Base-by-base conservation (phyloP, 1,140 invertebrate genomes). In the Batillaria attramentaria region DNA sequence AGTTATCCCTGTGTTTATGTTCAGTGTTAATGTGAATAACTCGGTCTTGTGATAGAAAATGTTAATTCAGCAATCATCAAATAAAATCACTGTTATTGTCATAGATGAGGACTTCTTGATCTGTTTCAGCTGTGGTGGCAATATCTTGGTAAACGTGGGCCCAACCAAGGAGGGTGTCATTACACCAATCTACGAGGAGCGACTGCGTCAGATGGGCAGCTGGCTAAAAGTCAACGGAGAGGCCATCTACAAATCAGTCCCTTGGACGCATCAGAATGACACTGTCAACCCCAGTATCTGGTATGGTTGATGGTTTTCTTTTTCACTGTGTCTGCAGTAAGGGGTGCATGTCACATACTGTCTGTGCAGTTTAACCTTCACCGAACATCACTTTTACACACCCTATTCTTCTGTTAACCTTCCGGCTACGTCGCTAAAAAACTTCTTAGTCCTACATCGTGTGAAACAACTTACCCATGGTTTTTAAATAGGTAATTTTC, bases 61-160 rank as follows among this genome's bases (percentile, higher is more conserved):
- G 13, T 39, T 46, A n/a, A n/a, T 6, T 72, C 41, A 68, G 16
- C 5, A 4, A 66, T 5, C 16, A 16, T 16, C n/a, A 66, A 16
- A 5, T 16, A 66, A 2, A 28, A 16, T 28, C 3, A 66, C 62
- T n/a, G 3, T n/a, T 33, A 20, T n/a, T 35, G 0, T 18, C 50
- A 16, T 75, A 65, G 20, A 37, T 43, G 42, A 60, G 79, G 68
- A 39, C 76, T 96, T 95, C 80, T 96, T 28, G 28, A 28, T 5
- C 24, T 24, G 18, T 39, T n/a, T 5, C 74, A 78, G 76, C 35
- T 78, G 76, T 33, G 66, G 66, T 18, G 76, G 76, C 1, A 78
- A 78, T 37, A 5, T 78, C 1, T 43, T 78, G 76, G 54, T 78
- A n/a, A 78, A 78, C 66, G 76, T 78, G 24, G 76, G 76, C 24